Base-by-base conservation (phyloP, 92 coral and sea anemone genomes). In the Montipora capitata region DNA sequence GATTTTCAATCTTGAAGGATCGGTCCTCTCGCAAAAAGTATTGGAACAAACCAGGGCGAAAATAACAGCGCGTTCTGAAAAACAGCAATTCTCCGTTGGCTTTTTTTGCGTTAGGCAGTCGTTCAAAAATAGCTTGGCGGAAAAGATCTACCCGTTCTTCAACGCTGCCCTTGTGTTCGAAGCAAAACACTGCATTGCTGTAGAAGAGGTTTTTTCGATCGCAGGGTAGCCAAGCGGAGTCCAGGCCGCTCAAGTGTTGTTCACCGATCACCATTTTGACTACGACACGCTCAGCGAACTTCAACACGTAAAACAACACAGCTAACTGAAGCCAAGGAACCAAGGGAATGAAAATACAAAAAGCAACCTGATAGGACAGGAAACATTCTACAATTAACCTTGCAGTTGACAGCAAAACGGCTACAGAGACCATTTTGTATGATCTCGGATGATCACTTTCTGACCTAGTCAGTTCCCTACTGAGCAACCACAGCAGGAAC, bases 21-120 rank as follows among this genome's bases (percentile, higher is more conserved):
- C 9, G 51, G 51, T 45, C 51, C 1, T 45, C 51, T 10, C 93
- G 90, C 40, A 96, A 92, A 73, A 96, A 96, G 76, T 96, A 95
- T 84, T 95, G 99, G 62, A 96, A 95, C 65, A 67, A 83, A 7
- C 99, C 99, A 1, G 93, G 95, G 10, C 88, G 92, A n/a, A 96
- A 82, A 74, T 82, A 69, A 78, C 91, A 81, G 9, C 87, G 89
- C 3, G 80, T 52, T 38, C 99, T 92, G 18, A 94, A 95, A 59
- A 78, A 93, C 3, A 44, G 14, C n/a, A 93, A 76, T 62, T 94
- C 89, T 51, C 96, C 98, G 4, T 78, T 57, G 7, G 79, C 72
- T 27, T 93, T 74, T 61, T 82, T 90, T 35, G 89, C 86, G 45
- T 86, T 59, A 12, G 91, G 89, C 85, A 96, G 79, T 11, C 98